phyloP scores from a whole-genome alignment of 2,113 vertebrate species.

The Typhlomys cinereus region DNA sequence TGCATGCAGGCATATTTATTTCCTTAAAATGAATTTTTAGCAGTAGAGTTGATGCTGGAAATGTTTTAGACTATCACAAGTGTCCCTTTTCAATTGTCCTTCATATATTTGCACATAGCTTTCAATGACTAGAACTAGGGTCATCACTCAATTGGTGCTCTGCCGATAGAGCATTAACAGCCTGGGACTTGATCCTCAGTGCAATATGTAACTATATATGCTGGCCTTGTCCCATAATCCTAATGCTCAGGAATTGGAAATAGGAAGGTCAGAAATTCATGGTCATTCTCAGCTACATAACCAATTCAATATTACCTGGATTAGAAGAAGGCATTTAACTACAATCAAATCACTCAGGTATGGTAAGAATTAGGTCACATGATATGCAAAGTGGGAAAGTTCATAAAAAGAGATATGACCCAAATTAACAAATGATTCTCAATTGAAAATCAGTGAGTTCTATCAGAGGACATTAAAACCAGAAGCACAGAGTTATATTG shows the following conservation, averaged over 20 bases:
- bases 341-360: background rate
- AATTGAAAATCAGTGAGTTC: background rate
- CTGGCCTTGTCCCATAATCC: too few relatives aligned
- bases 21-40: background rate
- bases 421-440: background rate
- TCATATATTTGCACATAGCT: background rate
- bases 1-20: background rate
- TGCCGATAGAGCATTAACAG: too few relatives aligned
- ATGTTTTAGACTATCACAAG: background rate
- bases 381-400: background rate
- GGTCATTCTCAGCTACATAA: background rate
- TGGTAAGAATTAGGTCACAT: background rate
- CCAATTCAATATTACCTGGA: too few relatives aligned
- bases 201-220: background rate
- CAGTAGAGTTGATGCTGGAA: background rate
- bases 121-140: background rate
- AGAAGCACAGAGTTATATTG: background rate
- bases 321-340: background rate
- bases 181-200: too few relatives aligned
- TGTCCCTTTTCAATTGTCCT: background rate
- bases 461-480: background rate
- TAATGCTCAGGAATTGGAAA: fast-evolving
- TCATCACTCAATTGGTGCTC: background rate
- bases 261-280: background rate
- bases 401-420: background rate